These are phyloP conservation scores for Mormyrops attenuatus DNA, from an alignment of 2,797 vertebrate genomes.

Conservation along the genomic window DNA sequence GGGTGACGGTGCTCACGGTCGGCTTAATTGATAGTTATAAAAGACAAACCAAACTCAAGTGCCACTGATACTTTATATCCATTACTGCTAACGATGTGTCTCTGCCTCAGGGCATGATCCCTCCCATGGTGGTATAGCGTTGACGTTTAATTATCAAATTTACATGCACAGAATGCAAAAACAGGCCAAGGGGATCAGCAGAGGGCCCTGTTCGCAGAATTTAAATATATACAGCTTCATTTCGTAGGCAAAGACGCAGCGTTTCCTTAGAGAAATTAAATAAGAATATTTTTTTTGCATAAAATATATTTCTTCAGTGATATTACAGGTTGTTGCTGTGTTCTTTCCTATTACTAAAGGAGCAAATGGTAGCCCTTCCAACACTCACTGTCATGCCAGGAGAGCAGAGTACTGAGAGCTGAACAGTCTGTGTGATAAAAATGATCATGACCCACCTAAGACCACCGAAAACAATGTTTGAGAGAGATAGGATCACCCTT, in stretches of 20 bases:
- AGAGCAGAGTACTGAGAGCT: background rate
- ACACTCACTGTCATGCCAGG: background rate
- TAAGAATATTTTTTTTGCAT: background rate
- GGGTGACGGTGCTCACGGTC: background rate
- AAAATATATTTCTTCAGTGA: background rate
- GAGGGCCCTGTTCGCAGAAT: background rate
- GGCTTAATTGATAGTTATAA: constrained; percentile 3
- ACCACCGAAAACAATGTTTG: background rate
- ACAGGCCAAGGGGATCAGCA: background rate
- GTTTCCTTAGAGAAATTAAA: constrained; percentile 12
- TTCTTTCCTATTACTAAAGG: background rate
- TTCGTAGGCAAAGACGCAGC: background rate
- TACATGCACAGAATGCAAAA: constrained; percentile 13
- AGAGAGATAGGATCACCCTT: background rate
- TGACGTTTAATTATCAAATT: constrained; percentile 12
- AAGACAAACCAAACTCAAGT: constrained; percentile 8
- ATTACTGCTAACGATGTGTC: constrained; percentile 1
- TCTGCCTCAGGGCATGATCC: constrained; percentile 7
- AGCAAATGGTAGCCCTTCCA: background rate
- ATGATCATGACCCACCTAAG: background rate
- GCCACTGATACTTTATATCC: background rate
- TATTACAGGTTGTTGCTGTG: background rate
- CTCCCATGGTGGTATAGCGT: background rate
- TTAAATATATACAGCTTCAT: constrained; percentile 8
- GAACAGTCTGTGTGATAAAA: background rate